Evolutionary conservation across 2,888 invertebrate genomes (phyloP).

Genomic region (Noctua janthina): DNA sequence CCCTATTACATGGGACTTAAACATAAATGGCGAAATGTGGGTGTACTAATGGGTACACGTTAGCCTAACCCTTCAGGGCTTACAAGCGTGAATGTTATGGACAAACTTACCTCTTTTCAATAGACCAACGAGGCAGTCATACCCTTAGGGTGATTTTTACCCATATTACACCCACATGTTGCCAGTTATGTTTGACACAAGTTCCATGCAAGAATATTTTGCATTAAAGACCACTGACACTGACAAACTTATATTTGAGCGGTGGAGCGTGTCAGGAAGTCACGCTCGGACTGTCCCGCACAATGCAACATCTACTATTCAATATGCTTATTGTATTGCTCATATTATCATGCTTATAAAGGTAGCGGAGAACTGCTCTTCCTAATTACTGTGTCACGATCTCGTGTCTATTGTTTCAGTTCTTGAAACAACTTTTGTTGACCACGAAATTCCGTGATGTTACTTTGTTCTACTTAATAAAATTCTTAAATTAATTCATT

Average conservation of each 20-base stretch:
- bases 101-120: no score
- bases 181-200: background rate
- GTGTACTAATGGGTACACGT: no score
- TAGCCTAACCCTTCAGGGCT: no score
- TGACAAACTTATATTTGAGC: conserved; percentile 60
- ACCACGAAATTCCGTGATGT: background rate
- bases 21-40: no score
- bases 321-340: conserved; percentile 22
- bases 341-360: conserved; percentile 13
- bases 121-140: no score
- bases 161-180: background rate
- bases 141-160: background rate
- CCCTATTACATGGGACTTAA: no score
- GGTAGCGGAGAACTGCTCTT: background rate
- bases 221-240: conserved; percentile 69
- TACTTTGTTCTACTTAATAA: background rate
- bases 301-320: conserved; percentile 34
- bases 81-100: no score
- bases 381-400: conserved; percentile 11
- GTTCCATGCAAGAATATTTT: conserved; percentile 66
- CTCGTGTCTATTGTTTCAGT: background rate
- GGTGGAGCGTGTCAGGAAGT: conserved; percentile 43
- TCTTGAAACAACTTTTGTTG: background rate
- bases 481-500: background rate
- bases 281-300: conserved; percentile 24